These are phyloP conservation scores for Theristicus caerulescens DNA, from an alignment of 2,113 vertebrate species.

Conservation along the genomic window DNA sequence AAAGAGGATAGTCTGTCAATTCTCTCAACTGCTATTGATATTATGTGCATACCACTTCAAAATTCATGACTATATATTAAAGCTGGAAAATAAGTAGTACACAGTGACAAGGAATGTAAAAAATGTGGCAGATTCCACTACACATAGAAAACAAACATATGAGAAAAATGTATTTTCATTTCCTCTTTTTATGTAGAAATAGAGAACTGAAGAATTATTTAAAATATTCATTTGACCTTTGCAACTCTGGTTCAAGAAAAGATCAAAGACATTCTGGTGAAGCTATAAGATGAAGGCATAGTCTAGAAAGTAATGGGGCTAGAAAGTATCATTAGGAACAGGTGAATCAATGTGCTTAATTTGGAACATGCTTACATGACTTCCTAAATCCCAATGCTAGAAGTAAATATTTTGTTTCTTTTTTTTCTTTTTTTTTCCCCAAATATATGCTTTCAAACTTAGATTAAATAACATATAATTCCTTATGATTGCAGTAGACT, in stretches of 20 bases:
- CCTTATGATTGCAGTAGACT: neutral
- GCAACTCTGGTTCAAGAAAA: neutral
- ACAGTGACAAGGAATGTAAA: neutral
- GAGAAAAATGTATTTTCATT: neutral
- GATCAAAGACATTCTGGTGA: neutral
- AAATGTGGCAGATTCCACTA: neutral
- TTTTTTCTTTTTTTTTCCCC: no score
- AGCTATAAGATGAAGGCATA: neutral
- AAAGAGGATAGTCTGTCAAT: neutral
- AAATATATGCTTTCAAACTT: neutral
- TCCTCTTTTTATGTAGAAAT: neutral
- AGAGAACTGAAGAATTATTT: neutral
- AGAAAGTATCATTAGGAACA: neutral
- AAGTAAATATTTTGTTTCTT: neutral
- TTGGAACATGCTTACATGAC: neutral
- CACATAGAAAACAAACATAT: neutral
- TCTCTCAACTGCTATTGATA: neutral
- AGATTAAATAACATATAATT: neutral
- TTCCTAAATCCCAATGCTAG: neutral
- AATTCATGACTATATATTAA: neutral
- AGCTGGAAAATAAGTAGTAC: neutral
- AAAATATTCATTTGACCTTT: neutral
- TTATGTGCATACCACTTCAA: neutral
- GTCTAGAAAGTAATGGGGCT: neutral
- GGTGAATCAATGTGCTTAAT: neutral